A percentile compares a stretch with the other conserved stretches of the same genome.
These are phyloP conservation scores for Otolemur crassicaudatus DNA, from an alignment of 2,797 vertebrate genomes.

Conservation along the genomic window DNA sequence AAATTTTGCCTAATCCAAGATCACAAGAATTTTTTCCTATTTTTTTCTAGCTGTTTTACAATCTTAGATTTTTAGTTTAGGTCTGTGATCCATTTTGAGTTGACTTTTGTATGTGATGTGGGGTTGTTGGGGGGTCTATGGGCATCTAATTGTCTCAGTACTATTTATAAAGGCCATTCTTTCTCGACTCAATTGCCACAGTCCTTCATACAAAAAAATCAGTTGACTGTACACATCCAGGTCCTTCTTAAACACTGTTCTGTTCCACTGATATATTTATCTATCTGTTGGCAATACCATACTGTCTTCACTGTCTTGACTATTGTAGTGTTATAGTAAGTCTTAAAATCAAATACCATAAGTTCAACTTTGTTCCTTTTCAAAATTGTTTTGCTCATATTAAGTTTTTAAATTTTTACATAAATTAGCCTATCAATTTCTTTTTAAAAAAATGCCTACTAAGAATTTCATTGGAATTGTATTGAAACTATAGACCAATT, in stretches of 20 bases:
- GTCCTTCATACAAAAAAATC: not conserved
- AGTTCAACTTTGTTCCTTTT: not conserved
- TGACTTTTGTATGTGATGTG: not conserved
- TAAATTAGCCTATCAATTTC: not conserved
- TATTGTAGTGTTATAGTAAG: not conserved
- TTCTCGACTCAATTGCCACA: conserved; percentile 39
- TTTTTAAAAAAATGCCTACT: not conserved
- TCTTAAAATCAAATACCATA: not conserved
- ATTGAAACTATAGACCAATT: conserved; percentile 42
- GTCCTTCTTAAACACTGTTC: not conserved
- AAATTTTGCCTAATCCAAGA: not conserved
- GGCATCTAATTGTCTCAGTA: not conserved
- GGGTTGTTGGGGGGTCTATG: not conserved
- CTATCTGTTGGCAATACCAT: not conserved
- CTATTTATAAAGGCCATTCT: not conserved
- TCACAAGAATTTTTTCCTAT: not conserved
- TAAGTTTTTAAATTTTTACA: not conserved
- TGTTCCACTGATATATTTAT: not conserved
- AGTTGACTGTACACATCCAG: not conserved
- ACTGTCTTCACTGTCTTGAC: not conserved
- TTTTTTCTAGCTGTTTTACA: not conserved
- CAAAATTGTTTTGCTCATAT: not conserved
- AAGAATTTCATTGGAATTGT: conserved; percentile 40
- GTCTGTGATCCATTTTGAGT: not conserved
- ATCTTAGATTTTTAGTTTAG: conserved; percentile 48